phyloP scores from a whole-genome alignment of 2,797 vertebrate species.

The Propithecus perrieri region DNA sequence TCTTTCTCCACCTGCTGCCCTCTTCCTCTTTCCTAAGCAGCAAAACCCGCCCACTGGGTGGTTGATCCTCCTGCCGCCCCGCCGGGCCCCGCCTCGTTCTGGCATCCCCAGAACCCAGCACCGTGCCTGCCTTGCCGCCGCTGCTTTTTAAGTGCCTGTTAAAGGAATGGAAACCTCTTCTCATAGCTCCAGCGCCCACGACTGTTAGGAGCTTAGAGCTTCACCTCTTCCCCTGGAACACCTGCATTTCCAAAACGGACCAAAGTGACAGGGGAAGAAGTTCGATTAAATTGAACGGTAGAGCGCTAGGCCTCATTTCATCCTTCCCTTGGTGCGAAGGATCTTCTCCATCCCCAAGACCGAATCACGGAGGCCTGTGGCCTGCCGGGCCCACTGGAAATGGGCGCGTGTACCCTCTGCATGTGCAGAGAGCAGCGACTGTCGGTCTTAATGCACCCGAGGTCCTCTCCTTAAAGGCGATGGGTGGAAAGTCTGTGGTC shows the following conservation, averaged over 20 bases:
- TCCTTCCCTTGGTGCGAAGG: background rate
- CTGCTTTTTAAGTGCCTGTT: background rate
- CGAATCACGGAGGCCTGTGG: background rate
- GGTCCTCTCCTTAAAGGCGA: slow-evolving; percentile 5
- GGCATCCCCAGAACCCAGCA: background rate
- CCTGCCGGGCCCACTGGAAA: background rate
- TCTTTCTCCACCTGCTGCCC: background rate
- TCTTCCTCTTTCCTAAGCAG: too few relatives aligned
- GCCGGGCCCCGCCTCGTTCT: background rate
- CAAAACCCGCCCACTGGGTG: background rate
- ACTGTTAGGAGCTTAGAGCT: background rate
- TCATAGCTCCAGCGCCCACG: background rate
- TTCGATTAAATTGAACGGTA: background rate
- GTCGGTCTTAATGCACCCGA: slow-evolving; percentile 38
- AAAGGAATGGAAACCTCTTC: background rate
- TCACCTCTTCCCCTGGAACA: background rate
- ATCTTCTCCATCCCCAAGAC: background rate
- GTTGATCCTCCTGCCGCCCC: background rate
- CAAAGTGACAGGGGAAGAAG: background rate
- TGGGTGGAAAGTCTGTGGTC: background rate
- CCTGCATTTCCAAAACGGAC: slow-evolving; percentile 43
- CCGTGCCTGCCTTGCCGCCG: background rate
- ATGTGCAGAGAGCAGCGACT: background rate
- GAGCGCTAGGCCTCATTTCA: background rate
- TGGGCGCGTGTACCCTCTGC: background rate